Conservation (phyloP, 1,140 invertebrate genomes). For the Drosophila serrata region DNA sequence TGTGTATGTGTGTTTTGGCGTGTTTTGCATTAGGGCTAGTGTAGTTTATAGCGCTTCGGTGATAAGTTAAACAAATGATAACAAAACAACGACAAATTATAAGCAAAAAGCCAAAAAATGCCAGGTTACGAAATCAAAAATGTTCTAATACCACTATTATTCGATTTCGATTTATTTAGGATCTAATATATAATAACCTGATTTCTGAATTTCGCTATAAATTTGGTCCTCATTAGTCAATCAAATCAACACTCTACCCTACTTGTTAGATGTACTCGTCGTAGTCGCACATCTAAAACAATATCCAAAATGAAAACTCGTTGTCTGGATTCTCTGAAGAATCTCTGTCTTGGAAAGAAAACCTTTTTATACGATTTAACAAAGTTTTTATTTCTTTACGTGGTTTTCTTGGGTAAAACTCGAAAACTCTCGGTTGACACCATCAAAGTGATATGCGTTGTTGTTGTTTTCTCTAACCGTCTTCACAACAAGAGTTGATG, state of each 20-base stretch:
- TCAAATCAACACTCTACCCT: slow-evolving; percentile 65
- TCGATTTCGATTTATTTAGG: slow-evolving; percentile 15
- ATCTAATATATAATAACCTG: slow-evolving; percentile 45
- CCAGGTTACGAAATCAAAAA: slow-evolving; percentile 27
- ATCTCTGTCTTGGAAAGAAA: slow-evolving; percentile 1
- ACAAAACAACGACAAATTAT: slow-evolving; percentile 51
- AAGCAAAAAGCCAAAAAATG: slow-evolving; percentile 71
- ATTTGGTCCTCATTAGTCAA: slow-evolving; percentile 75
- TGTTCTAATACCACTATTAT: slow-evolving; percentile 24
- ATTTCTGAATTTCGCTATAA: slow-evolving; percentile 72
- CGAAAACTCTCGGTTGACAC: slow-evolving; percentile 49
- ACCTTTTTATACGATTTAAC: slow-evolving; percentile 11
- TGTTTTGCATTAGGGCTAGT: slow-evolving; percentile 30
- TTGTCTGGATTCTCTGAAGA: slow-evolving; percentile 23
- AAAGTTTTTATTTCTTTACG: slow-evolving; percentile 20
- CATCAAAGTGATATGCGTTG: slow-evolving; percentile 80
- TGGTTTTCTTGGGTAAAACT: slow-evolving; percentile 38
- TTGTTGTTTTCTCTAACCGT: slow-evolving; percentile 52
- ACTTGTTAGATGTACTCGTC: slow-evolving; percentile 20
- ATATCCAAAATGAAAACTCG: slow-evolving; percentile 52
- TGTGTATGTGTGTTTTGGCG: slow-evolving; percentile 45
- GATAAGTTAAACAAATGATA: slow-evolving; percentile 13
- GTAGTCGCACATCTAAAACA: slow-evolving; percentile 28
- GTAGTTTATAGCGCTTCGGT: slow-evolving; percentile 37
- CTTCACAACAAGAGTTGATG: slow-evolving; percentile 77